phyloP scores from a whole-genome alignment of 2,888 invertebrate species.

The Callyntrura sp. region DNA sequence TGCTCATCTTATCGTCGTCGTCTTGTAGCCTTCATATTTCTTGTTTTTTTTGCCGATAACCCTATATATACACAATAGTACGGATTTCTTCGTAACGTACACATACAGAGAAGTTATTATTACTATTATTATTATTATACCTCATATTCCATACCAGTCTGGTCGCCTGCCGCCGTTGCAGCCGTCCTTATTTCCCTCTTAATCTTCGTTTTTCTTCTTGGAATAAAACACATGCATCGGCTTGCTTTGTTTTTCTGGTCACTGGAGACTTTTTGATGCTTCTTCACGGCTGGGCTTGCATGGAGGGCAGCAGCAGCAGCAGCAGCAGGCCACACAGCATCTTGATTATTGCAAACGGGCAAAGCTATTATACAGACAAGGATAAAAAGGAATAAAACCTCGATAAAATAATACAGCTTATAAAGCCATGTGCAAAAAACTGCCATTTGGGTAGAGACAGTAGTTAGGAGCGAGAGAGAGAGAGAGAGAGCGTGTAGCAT shows the following conservation, averaged over 20 bases:
- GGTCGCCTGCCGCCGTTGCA: constrained; percentile 2
- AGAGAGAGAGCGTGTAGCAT: constrained; percentile 26
- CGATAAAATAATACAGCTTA: constrained; percentile 5
- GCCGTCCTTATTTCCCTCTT: constrained; percentile 9
- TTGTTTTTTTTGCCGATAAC: neutral
- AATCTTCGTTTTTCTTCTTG: constrained; percentile 1
- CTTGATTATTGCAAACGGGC: constrained; percentile 5
- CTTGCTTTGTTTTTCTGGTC: constrained; percentile 12
- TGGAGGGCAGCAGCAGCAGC: constrained; percentile 1
- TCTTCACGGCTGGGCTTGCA: neutral
- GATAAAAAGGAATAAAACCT: neutral
- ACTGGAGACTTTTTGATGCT: constrained; percentile 7
- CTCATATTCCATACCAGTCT: neutral
- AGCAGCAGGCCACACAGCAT: constrained; percentile 2
- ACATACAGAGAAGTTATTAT: neutral
- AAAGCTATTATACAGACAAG: constrained; percentile 1
- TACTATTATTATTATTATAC: constrained; percentile 17
- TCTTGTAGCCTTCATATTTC: neutral
- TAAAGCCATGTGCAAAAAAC: neutral
- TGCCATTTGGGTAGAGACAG: neutral
- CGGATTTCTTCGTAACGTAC: constrained; percentile 15
- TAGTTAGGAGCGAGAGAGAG: neutral
- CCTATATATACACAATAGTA: constrained; percentile 10
- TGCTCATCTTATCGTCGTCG: neutral
- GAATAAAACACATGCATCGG: neutral